Base-by-base conservation (phyloP, 92 coral and sea anemone genomes). In the Palythoa grandiflora region DNA sequence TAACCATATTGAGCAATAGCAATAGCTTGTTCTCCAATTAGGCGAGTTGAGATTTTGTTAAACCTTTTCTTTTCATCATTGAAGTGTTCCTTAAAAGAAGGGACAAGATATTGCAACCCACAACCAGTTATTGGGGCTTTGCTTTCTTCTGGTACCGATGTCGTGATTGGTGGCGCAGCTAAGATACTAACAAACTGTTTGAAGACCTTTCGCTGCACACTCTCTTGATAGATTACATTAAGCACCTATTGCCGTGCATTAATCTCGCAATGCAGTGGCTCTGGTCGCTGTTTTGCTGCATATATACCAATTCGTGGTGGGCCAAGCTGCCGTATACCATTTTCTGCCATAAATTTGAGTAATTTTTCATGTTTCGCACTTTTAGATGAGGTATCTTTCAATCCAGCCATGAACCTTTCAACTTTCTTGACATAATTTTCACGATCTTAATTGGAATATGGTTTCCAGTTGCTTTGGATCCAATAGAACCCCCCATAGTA, bases 1-100 rank as follows among this genome's bases (percentile, higher is more conserved):
- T 39, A 71, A 21, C 79, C 61, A 70, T 47, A 80, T 57, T 55
- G 71, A 47, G 91, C 91, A 13, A 88, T 21, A 21, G 87, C 86
- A 40, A 87, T 87, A 55, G 90, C 88, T 81, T 83, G 83, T 47
- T 89, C 91, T 37, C 91, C 91, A 72, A 75, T 65, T 19, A 89
- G 53, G 47, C 91, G 75, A 53, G 84, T 77, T 83, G 91, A 52
- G 65, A 88, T 72, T 71, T 74, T 89, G 66, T 89, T 83, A 20
- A 37, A 52, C 76, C 88, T 83, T 80, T 89, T 55, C 73, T 68
- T 68, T 61, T 89, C 83, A 83, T 73, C 84, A n/a, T 61, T 73
- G 17, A 38, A 78, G 77, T 87, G 90, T 17, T 68, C 83, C 71
- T 57, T 79, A 10, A 88, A n/a, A 65, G 73, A 50, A 73, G 84